Conservation (phyloP, 2,797 vertebrate genomes). For the Salmo trutta region DNA sequence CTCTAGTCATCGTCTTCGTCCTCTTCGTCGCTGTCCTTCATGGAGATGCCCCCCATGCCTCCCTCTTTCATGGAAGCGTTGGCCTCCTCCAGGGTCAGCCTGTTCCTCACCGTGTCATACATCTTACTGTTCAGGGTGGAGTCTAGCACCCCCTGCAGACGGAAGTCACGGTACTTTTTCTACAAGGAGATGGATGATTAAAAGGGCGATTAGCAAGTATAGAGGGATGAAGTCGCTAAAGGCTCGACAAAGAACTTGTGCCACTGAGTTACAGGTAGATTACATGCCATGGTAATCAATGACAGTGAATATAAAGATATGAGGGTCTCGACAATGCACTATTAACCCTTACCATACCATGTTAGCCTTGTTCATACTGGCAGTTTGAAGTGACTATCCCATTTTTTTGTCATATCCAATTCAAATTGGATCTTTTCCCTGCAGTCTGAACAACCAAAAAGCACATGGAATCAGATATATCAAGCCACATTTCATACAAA, state of each 20-base stretch:
- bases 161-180: slow-evolving; percentile 99
- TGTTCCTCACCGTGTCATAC: slow-evolving; percentile 96
- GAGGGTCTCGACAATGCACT: not conserved
- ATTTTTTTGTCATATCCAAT: no score
- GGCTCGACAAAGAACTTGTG: not conserved
- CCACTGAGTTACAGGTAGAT: not conserved
- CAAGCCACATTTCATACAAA: no score
- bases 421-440: no score
- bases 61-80: slow-evolving; percentile 94
- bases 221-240: not conserved
- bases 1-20: slow-evolving; percentile 95
- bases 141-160: slow-evolving; percentile 98
- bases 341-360: not conserved
- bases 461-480: no score
- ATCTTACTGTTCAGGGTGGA: slow-evolving; percentile 98
- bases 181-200: slow-evolving; percentile 48
- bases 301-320: not conserved
- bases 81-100: slow-evolving; percentile 94
- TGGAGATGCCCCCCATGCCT: slow-evolving; percentile 96
- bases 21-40: slow-evolving; percentile 99
- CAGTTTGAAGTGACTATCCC: no score
- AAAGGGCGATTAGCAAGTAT: not conserved
- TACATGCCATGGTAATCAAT: not conserved
- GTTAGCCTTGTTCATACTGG: not conserved
- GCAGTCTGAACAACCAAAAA: no score